These are phyloP conservation scores for Siniperca undulata DNA, from an alignment of 2,797 vertebrate species.

Conservation along the genomic window DNA sequence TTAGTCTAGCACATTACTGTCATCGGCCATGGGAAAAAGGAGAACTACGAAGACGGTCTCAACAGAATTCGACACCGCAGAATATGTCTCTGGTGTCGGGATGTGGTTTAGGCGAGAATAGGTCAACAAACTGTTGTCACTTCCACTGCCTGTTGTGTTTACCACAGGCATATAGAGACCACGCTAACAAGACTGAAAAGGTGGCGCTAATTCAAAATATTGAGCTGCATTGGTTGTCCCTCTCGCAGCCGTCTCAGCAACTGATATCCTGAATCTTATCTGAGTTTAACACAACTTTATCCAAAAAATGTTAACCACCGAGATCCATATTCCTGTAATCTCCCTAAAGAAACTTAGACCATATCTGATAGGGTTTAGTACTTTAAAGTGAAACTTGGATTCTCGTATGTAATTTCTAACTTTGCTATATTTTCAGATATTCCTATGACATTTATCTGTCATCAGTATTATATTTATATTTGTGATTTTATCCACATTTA, in stretches of 20 bases:
- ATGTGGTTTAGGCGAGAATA: conserved; percentile 21
- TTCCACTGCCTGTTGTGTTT: background rate
- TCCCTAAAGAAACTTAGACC: background rate
- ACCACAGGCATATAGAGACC: background rate
- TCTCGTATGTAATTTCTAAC: background rate
- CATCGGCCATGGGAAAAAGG: background rate
- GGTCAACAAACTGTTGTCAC: background rate
- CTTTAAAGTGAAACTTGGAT: background rate
- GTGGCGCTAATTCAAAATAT: background rate
- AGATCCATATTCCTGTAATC: background rate
- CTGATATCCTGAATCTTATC: background rate
- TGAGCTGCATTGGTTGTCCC: background rate
- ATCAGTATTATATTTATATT: too few species aligned
- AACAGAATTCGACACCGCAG: background rate
- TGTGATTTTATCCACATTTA: conserved; percentile 1
- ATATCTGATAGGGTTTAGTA: background rate
- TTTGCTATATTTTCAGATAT: background rate
- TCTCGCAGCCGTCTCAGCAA: background rate
- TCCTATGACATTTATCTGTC: background rate
- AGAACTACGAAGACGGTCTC: background rate
- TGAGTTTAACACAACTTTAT: background rate
- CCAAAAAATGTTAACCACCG: background rate
- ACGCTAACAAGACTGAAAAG: background rate
- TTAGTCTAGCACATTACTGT: background rate
- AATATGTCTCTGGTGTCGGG: background rate